phyloP scores from a whole-genome alignment of 2,888 invertebrate species.

The Drosophila birchii region DNA sequence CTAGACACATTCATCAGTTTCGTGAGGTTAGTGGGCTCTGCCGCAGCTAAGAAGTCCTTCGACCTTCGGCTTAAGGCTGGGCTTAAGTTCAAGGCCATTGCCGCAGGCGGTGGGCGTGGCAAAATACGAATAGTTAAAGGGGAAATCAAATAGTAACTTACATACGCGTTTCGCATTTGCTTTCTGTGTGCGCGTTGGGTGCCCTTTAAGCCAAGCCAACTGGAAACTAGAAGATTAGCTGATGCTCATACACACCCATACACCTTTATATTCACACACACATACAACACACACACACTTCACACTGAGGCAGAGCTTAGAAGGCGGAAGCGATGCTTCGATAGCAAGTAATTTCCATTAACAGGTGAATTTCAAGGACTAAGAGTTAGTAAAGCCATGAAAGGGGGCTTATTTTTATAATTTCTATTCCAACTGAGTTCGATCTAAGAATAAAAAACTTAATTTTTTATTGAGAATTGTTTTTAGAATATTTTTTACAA shows the following conservation, averaged over 20 bases:
- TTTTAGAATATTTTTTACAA: too few relatives aligned
- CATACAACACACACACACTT: constrained; percentile 2
- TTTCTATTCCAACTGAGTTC: too few relatives aligned
- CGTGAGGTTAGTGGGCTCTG: constrained; percentile 57
- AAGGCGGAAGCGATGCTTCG: constrained; percentile 24
- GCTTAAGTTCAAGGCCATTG: constrained; percentile 57
- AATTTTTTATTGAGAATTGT: too few relatives aligned
- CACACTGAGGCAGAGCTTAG: constrained; percentile 2
- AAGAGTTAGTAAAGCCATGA: constrained; percentile 8
- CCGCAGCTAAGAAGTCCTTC: constrained; percentile 40
- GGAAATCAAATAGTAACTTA: constrained; percentile 56
- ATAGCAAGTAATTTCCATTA: constrained; percentile 16
- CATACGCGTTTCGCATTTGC: constrained; percentile 47
- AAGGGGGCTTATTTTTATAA: neutral
- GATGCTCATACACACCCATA: constrained; percentile 23
- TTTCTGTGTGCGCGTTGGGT: constrained; percentile 32
- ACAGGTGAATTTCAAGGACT: neutral
- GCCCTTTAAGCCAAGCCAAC: constrained; percentile 77
- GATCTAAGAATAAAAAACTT: neutral
- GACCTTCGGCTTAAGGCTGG: constrained; percentile 4
- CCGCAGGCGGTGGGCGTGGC: constrained; percentile 22
- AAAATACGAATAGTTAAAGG: constrained; percentile 1
- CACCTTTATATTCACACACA: constrained; percentile 1
- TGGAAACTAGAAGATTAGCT: constrained; percentile 75
- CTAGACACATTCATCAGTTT: constrained; percentile 81